Percentiles rank a stretch among this genome's conserved stretches.
phyloP scores from a whole-genome alignment of 2,888 invertebrate genomes.

The Sinelater perroti region DNA sequence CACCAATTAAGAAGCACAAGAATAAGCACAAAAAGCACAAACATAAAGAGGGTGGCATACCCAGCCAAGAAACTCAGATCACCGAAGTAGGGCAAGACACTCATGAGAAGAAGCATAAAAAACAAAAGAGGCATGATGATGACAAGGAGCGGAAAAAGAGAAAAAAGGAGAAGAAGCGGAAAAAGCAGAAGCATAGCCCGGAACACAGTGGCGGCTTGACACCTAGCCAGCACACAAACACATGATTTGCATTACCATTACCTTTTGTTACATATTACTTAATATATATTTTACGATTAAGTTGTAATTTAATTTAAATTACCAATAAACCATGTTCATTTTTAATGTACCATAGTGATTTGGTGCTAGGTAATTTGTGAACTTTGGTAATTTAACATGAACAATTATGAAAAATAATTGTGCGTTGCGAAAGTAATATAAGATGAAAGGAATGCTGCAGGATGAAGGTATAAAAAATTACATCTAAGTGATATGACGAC shows the following conservation, averaged over 20 bases:
- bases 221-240: slow-evolving; percentile 64
- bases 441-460: no score
- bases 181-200: slow-evolving; percentile 93
- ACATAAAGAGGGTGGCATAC: slow-evolving; percentile 86
- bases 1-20: slow-evolving; percentile 92
- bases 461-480: no score
- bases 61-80: slow-evolving; percentile 78
- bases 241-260: slow-evolving; percentile 18
- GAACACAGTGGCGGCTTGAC: slow-evolving; percentile 78
- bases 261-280: slow-evolving; percentile 3
- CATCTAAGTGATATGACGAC: no score
- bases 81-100: slow-evolving; percentile 75
- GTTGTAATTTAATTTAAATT: no score
- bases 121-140: slow-evolving; percentile 91
- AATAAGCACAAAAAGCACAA: slow-evolving; percentile 96
- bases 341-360: no score
- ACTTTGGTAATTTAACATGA: no score
- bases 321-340: no score
- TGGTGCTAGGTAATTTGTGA: no score
- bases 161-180: slow-evolving; percentile 94
- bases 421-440: no score
- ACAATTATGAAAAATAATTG: no score
- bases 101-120: slow-evolving; percentile 95
- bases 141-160: slow-evolving; percentile 93
- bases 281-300: no score